A percentile compares a stretch with the other conserved stretches of the same genome.
These are phyloP conservation scores for Cinara cedri DNA, from an alignment of 2,888 invertebrate genomes.

Conservation along the genomic window DNA sequence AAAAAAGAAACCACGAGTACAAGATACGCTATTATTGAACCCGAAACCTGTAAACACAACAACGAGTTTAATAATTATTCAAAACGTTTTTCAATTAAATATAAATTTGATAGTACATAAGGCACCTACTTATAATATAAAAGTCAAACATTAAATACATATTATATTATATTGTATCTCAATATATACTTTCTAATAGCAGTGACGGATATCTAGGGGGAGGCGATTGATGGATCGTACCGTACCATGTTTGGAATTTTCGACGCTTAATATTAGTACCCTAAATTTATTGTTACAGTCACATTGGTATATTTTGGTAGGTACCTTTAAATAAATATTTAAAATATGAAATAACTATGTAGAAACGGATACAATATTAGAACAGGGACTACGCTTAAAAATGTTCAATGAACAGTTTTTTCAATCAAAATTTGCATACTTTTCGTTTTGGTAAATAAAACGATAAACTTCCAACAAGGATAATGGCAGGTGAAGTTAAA, in stretches of 20 bases:
- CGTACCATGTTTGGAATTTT: not conserved
- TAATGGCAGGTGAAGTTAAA: no score
- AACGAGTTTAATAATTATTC: not conserved
- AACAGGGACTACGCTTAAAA: no score
- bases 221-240: not conserved
- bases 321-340: no score
- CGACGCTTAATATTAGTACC: no score
- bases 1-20: constrained; percentile 36
- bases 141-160: not conserved
- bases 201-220: not conserved
- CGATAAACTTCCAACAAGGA: no score
- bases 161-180: not conserved
- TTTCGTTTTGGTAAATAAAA: no score
- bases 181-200: not conserved
- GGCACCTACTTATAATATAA: not conserved
- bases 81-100: not conserved
- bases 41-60: constrained; percentile 16
- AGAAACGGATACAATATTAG: no score
- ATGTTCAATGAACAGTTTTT: no score
- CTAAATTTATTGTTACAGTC: no score
- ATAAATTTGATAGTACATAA: not conserved
- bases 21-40: constrained; percentile 35
- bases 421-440: no score
- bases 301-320: no score
- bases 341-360: no score